Evolutionary conservation across 2,113 vertebrate genomes (phyloP).

Genomic region (Nibea coibor): DNA sequence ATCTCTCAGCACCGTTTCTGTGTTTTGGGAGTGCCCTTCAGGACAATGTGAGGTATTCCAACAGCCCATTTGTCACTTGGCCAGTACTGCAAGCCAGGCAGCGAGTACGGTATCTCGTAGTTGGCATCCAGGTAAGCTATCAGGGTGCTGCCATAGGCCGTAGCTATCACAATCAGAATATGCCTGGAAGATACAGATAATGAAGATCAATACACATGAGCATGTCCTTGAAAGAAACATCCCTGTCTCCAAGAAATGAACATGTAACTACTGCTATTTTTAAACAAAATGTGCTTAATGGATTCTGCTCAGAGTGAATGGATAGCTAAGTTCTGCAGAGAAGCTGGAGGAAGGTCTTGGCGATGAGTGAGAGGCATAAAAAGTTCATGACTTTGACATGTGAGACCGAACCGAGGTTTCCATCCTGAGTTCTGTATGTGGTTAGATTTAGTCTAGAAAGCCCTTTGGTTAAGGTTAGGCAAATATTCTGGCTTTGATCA

Average conservation of each 20-base stretch:
- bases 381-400: neutral
- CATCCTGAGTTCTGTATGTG: neutral
- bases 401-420: neutral
- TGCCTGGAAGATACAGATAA: slow-evolving; percentile 85
- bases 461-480: neutral
- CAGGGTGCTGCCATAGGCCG: slow-evolving; percentile 86
- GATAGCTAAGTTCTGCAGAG: neutral
- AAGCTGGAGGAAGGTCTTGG: neutral
- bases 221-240: neutral
- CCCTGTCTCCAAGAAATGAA: neutral
- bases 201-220: neutral
- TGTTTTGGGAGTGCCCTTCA: slow-evolving; percentile 70
- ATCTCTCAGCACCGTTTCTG: slow-evolving; percentile 82
- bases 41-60: slow-evolving; percentile 88
- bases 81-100: slow-evolving; percentile 91
- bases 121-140: slow-evolving; percentile 87
- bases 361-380: neutral
- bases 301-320: neutral
- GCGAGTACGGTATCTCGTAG: slow-evolving; percentile 86
- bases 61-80: slow-evolving; percentile 86
- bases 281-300: neutral
- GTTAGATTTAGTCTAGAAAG: neutral
- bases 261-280: neutral
- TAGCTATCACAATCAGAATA: slow-evolving; percentile 90
- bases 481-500: neutral